A percentile compares a stretch with the other conserved stretches of the same genome.
These are phyloP conservation scores for Apamea epomidion DNA, from an alignment of 2,888 invertebrate species.

Conservation along the genomic window DNA sequence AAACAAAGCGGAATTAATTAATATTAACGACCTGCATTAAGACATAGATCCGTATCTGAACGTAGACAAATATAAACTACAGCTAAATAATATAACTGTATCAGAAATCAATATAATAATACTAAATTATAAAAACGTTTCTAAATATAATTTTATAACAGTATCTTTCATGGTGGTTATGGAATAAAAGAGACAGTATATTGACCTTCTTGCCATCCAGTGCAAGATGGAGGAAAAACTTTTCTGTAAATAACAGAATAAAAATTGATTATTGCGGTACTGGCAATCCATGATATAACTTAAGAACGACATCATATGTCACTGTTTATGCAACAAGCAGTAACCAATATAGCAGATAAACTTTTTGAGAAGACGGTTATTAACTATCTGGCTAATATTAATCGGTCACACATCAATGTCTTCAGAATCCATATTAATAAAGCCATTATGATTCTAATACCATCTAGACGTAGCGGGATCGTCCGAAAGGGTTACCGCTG, in stretches of 20 bases:
- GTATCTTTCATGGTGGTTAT: conserved; percentile 38
- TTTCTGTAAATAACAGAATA: conserved; percentile 8
- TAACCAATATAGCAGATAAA: not conserved
- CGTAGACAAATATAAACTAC: conserved; percentile 24
- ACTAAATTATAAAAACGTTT: conserved; percentile 50
- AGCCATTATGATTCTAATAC: not conserved
- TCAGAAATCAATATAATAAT: conserved; percentile 46
- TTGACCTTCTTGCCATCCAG: conserved; percentile 41
- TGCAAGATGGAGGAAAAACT: not conserved
- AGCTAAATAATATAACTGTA: conserved; percentile 44
- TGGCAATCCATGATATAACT: conserved; percentile 23
- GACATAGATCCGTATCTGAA: conserved; percentile 45
- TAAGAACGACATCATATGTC: conserved; percentile 10
- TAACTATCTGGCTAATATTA: not conserved
- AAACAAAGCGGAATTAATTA: conserved; percentile 50
- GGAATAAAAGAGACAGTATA: conserved; percentile 44
- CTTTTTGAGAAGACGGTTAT: conserved; percentile 6
- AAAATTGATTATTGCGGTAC: conserved; percentile 25
- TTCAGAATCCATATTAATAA: not conserved
- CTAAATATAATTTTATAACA: conserved; percentile 46
- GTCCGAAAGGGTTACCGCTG: no score
- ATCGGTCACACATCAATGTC: not conserved
- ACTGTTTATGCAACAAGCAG: conserved; percentile 22
- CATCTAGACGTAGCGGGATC: no score
- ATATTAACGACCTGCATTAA: conserved; percentile 34